phyloP scores from a whole-genome alignment of 2,113 vertebrate genomes.

The Pituophis catenifer region DNA sequence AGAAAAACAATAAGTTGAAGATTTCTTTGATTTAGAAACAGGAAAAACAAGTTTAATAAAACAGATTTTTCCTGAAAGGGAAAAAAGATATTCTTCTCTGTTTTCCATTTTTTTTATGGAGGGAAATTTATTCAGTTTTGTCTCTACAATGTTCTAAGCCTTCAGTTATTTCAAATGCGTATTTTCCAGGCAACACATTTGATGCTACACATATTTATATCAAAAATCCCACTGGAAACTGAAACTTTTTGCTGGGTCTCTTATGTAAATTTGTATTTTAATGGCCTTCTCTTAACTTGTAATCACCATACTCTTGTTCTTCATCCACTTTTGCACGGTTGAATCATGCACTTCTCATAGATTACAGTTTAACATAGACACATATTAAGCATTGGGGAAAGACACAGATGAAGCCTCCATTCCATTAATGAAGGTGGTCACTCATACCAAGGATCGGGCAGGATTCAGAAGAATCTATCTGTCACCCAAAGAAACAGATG shows the following conservation, averaged over 20 bases:
- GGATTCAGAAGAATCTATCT: neutral
- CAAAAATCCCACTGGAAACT: neutral
- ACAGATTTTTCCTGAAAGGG: neutral
- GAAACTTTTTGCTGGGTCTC: neutral
- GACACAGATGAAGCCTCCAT: neutral
- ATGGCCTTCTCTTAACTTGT: neutral
- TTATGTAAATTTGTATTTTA: neutral
- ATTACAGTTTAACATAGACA: neutral
- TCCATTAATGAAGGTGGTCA: neutral
- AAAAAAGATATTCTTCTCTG: neutral
- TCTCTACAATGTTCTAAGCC: neutral
- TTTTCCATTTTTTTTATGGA: neutral
- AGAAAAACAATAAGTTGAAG: neutral
- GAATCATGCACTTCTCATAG: neutral
- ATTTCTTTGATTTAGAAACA: neutral
- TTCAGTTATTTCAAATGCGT: neutral
- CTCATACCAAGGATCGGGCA: neutral
- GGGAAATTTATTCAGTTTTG: neutral
- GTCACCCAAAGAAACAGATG: neutral
- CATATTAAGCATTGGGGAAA: neutral
- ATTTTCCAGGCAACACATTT: neutral
- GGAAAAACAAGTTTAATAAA: neutral
- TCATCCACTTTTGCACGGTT: too few relatives aligned
- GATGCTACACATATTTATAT: neutral
- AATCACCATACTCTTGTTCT: neutral